Conservation (phyloP, 2,797 vertebrate genomes). For the Uromys caudimaculatus region DNA sequence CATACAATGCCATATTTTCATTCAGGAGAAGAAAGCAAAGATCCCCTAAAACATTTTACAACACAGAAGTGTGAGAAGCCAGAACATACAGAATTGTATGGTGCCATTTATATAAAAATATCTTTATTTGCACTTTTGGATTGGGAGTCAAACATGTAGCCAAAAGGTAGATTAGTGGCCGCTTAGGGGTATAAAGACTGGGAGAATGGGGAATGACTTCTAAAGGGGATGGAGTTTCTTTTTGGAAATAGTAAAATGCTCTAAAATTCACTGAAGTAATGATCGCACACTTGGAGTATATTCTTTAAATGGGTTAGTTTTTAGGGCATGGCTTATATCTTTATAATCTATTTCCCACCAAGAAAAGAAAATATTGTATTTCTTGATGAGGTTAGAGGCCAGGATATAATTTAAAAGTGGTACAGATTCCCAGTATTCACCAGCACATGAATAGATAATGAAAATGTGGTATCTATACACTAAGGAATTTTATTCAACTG, state of each 20-base stretch:
- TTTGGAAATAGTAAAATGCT: neutral
- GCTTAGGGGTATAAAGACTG: neutral
- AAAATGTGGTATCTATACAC: neutral
- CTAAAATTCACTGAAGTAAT: neutral
- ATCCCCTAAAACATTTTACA: neutral
- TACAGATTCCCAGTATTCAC: neutral
- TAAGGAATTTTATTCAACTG: neutral
- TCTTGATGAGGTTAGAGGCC: neutral
- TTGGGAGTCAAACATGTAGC: neutral
- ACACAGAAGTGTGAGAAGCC: neutral
- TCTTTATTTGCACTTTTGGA: neutral
- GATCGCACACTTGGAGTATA: neutral
- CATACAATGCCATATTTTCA: neutral
- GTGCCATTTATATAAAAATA: neutral
- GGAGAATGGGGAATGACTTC: neutral
- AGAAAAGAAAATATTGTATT: neutral
- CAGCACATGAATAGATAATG: neutral
- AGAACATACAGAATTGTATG: neutral
- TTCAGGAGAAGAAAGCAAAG: neutral
- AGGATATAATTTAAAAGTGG: constrained; percentile 1
- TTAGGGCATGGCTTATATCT: neutral
- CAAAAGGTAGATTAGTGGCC: neutral
- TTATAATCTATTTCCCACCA: neutral
- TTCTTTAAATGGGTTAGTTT: neutral
- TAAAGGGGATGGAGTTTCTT: neutral